Percentiles rank a stretch among this genome's conserved stretches.
Evolutionary conservation across 2,797 vertebrate genomes (phyloP).

Genomic region (Buphagus erythrorhynchus): DNA sequence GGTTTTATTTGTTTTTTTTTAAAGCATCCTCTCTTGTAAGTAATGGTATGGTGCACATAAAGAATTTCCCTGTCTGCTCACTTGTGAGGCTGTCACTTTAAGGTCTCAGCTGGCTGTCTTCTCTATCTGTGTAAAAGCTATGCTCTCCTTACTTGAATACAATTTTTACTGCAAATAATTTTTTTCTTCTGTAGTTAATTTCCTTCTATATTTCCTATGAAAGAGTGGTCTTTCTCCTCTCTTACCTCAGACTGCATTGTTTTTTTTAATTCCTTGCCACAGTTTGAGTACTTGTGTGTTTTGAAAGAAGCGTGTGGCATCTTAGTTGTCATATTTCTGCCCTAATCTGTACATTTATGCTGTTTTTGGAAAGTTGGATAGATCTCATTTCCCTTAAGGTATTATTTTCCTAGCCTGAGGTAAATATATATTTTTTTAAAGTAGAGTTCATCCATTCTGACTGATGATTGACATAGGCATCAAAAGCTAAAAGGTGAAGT

Average conservation of each 20-base stretch:
- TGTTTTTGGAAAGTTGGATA: neutral
- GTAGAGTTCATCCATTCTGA: neutral
- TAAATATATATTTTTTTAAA: neutral
- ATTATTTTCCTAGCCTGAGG: neutral
- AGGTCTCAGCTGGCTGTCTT: neutral
- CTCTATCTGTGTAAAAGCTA: neutral
- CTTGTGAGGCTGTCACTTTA: neutral
- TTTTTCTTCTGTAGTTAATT: neutral
- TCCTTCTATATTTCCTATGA: neutral
- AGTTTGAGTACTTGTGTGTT: neutral
- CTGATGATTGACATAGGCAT: neutral
- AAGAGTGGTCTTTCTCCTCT: neutral
- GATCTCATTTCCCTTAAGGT: neutral
- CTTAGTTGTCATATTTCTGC: neutral
- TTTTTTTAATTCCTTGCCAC: neutral
- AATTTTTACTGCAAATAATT: neutral
- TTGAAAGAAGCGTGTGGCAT: neutral
- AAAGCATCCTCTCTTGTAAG: neutral
- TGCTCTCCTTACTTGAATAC: neutral
- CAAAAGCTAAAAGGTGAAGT: neutral
- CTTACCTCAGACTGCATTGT: neutral
- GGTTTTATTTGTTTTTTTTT: rapidly evolving
- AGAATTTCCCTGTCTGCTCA: neutral
- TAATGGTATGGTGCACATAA: neutral
- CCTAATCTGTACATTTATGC: neutral